Evolutionary conservation across 1,140 invertebrate species (phyloP).

Genomic region (Ceratina australensis): DNA sequence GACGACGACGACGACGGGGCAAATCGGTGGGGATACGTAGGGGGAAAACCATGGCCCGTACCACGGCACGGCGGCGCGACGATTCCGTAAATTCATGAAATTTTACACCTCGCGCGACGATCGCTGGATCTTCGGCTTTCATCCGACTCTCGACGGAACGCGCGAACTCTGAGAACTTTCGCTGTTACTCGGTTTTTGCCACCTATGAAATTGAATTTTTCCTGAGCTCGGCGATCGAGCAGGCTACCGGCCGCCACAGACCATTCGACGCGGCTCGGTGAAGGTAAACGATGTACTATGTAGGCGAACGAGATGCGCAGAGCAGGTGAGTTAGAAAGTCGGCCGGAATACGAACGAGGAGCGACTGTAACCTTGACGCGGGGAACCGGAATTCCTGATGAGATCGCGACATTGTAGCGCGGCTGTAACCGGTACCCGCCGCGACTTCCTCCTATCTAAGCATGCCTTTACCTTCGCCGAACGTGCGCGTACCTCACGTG

Average conservation of each 20-base stretch:
- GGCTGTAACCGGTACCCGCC: no score
- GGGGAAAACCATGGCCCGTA: background rate
- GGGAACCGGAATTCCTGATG: background rate
- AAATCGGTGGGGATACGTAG: background rate
- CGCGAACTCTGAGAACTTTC: no score
- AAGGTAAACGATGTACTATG: background rate
- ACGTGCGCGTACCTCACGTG: no score
- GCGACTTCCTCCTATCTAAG: background rate
- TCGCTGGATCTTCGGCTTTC: no score
- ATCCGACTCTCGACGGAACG: no score
- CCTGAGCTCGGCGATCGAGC: background rate
- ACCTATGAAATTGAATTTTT: background rate
- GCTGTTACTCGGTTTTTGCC: background rate
- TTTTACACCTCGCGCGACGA: background rate
- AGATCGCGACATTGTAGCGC: background rate
- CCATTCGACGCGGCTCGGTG: background rate
- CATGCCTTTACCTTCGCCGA: no score
- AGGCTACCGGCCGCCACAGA: no score
- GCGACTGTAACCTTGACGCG: slow-evolving; percentile 19
- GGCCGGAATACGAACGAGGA: slow-evolving; percentile 26
- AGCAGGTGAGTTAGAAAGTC: background rate
- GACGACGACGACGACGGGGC: no score
- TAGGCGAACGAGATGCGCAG: background rate
- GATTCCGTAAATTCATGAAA: slow-evolving; percentile 34
- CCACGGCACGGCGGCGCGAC: slow-evolving; percentile 1